Evolutionary conservation across 2,888 invertebrate genomes (phyloP), one percentile per base, ranked within the genome.

Genomic region (Drosophila ezoana): DNA sequence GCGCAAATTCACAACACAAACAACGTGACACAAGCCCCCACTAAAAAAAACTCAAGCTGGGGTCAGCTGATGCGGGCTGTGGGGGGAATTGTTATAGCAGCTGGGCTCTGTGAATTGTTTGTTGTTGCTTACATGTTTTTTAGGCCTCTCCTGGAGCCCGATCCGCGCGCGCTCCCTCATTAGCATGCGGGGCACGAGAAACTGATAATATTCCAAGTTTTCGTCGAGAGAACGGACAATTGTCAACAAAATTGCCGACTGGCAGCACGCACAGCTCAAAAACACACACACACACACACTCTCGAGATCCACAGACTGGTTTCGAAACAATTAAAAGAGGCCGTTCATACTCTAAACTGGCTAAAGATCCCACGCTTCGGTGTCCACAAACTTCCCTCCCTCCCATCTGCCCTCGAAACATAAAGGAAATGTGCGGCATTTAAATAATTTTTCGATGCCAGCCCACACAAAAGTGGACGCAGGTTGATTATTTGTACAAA

Each of bases 181-280:
- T 84, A 84, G 87, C 83, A 84, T 87, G 87, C 87, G 54, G 32
- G 43, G 65, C 83, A 87, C 86, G 83, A 77, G 60, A 73, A 82
- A 52, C 66, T 79, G 82, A 73, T 82, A 81, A 75, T 72, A 60
- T 76, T 57, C 63, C 51, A 41, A 61, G 70, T 72, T 81, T 64
- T 67, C 62, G 28, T 23, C 45, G 43, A 35, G 20, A 71, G 79
- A 52, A 65, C 49, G 62, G 57, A 87, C 76, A 87, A 83, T 87
- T 84, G 87, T 82, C 83, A 83, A 82, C 83, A 83, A 83, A 80
- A 80, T 70, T 77, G 54, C 69, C 43, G 69, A 65, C 65, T 52
- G 48, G 69, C 74, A 79, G 71, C 82, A 82, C 82, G 82, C 83
- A 85, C 68, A 68, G 43, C 72, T 54, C 59, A 49, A 37, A n/a